Percentiles rank a stretch among this genome's conserved stretches.
Evolutionary conservation across 1,140 invertebrate genomes (phyloP).

Genomic region (Penaeus indicus): DNA sequence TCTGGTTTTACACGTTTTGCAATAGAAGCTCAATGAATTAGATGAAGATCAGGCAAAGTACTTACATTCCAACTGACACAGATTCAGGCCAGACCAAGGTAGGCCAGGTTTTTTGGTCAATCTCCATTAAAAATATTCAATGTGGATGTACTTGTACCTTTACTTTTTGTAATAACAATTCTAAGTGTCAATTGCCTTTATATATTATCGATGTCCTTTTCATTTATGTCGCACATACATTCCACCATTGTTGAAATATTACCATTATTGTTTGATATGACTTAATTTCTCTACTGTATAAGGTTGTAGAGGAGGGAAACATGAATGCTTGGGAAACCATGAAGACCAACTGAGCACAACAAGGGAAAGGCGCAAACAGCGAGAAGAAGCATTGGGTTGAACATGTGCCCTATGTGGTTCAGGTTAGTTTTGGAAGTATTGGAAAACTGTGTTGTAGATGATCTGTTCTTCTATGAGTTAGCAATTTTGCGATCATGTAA

Average conservation of each 20-base stretch:
- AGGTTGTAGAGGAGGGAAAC: conserved; percentile 82
- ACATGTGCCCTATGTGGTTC: conserved; percentile 78
- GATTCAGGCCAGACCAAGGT: conserved; percentile 68
- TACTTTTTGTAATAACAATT: not conserved
- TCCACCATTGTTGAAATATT: no score
- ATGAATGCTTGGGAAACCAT: conserved; percentile 79
- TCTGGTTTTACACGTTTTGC: conserved; percentile 86
- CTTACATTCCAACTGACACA: conserved; percentile 83
- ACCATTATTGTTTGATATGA: no score
- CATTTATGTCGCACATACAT: no score
- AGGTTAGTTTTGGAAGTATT: conserved; percentile 70
- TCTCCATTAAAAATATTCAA: not conserved
- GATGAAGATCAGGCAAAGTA: conserved; percentile 76
- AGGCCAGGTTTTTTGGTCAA: not conserved
- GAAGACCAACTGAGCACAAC: conserved; percentile 80
- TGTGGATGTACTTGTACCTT: not conserved
- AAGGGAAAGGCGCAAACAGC: conserved; percentile 77
- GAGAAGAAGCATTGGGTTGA: conserved; percentile 74
- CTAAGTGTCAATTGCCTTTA: no score
- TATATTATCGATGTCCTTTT: no score
- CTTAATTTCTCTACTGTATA: not conserved
- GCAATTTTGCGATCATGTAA: no score
- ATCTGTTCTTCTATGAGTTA: not conserved
- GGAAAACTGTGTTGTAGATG: conserved; percentile 56
- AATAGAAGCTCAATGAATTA: conserved; percentile 86